Percentiles rank a stretch among this genome's conserved stretches.
Conservation (phyloP, 2,888 invertebrate genomes). For the Helicoverpa assulta region DNA sequence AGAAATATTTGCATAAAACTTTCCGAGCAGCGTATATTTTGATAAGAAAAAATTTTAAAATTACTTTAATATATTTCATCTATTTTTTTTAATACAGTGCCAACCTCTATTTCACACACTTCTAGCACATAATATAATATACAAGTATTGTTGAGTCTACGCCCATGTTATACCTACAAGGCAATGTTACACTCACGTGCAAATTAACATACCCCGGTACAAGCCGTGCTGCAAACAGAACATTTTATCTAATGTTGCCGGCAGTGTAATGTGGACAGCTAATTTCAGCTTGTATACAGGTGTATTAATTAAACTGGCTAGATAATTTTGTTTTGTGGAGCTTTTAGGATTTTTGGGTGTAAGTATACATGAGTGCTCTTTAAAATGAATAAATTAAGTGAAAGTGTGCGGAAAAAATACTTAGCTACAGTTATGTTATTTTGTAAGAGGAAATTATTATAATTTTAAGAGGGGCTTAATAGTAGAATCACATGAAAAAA, state of each 20-base stretch:
- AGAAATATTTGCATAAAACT: no score
- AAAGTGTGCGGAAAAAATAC: not conserved
- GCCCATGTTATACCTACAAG: constrained; percentile 19
- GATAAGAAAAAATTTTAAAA: no score
- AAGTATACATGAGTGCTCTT: not conserved
- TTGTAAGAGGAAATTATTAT: no score
- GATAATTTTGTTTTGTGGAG: not conserved
- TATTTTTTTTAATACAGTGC: constrained; percentile 9
- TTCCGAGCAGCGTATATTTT: no score
- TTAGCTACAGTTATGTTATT: no score
- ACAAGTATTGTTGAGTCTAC: constrained; percentile 22
- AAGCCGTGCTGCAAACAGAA: constrained; percentile 32
- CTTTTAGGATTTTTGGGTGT: not conserved
- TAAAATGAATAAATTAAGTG: not conserved
- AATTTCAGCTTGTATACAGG: constrained; percentile 18
- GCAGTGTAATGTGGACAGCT: constrained; percentile 15
- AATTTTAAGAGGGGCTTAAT: no score
- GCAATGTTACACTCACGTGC: constrained; percentile 43
- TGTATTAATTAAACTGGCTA: not conserved
- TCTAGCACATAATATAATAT: constrained; percentile 22
- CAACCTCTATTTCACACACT: constrained; percentile 5
- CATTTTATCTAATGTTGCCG: constrained; percentile 46
- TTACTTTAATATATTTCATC: no score
- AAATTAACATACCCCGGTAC: constrained; percentile 57
- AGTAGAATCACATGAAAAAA: no score